Evolutionary conservation across 2,797 vertebrate genomes (phyloP).

Genomic region (Hephaestus fuliginosus): DNA sequence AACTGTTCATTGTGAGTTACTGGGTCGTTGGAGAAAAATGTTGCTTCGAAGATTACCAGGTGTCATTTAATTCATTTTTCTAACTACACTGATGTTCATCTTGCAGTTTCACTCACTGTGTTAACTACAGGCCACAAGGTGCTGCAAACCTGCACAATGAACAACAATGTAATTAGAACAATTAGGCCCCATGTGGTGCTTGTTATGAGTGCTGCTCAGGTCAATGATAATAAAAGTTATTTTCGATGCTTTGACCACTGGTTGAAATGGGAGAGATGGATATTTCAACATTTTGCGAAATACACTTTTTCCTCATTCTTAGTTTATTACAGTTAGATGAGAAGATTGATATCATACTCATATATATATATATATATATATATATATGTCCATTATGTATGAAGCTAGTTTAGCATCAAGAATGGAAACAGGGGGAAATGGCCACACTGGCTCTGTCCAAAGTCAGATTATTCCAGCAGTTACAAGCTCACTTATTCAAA

Average conservation of each 20-base stretch:
- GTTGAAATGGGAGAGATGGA: not conserved
- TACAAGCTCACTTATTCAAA: not conserved
- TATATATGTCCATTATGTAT: not conserved
- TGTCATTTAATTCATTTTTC: not conserved
- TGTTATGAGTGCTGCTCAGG: not conserved
- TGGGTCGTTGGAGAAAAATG: not conserved
- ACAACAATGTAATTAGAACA: not conserved
- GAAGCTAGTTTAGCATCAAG: not conserved
- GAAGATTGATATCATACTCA: not conserved
- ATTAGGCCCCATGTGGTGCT: not conserved
- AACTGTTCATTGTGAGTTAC: slow-evolving; percentile 2
- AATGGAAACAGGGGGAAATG: not conserved
- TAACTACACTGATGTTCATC: not conserved
- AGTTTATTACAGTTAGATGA: not conserved
- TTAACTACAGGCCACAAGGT: not conserved
- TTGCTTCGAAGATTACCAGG: not conserved
- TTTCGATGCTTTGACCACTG: not conserved
- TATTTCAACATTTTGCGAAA: not conserved
- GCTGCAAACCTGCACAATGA: slow-evolving; percentile 4
- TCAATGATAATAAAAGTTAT: slow-evolving; percentile 3
- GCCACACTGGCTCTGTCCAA: not conserved
- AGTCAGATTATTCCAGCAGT: not conserved
- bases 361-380: not conserved
- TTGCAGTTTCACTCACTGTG: not conserved
- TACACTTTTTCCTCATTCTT: not conserved